phyloP scores from a whole-genome alignment of 2,113 vertebrate genomes.

The Leptocoma aspasia region DNA sequence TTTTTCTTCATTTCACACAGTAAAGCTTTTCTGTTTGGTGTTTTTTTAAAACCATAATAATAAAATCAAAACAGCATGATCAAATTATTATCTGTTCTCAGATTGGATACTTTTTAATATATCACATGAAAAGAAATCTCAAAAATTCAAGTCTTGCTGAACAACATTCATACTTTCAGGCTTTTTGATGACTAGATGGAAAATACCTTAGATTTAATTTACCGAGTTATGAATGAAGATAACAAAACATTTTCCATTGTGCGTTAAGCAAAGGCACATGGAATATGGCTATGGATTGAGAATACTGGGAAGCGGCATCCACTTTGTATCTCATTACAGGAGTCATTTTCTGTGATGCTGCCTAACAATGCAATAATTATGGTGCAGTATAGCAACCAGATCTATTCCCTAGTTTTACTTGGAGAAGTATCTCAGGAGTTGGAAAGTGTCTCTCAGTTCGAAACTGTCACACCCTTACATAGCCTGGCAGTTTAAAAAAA shows the following conservation, averaged over 20 bases:
- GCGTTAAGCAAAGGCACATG: not conserved
- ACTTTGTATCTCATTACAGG: not conserved
- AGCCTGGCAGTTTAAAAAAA: not conserved
- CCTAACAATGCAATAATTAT: not conserved
- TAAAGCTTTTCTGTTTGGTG: constrained; percentile 10
- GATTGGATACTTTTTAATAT: not conserved
- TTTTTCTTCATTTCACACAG: constrained; percentile 34
- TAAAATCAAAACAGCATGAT: not conserved
- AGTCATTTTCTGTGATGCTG: not conserved
- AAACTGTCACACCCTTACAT: not conserved
- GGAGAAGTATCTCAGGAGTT: not conserved
- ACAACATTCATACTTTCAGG: constrained; percentile 3
- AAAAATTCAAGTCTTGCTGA: constrained; percentile 11
- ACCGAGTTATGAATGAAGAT: not conserved
- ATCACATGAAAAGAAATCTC: not conserved
- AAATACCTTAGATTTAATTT: not conserved
- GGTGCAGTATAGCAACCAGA: not conserved
- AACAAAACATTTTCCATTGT: not conserved
- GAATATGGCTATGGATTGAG: not conserved
- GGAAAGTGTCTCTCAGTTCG: no score
- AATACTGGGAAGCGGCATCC: not conserved
- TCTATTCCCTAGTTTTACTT: not conserved
- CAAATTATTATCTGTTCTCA: not conserved
- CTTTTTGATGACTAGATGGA: constrained; percentile 11
- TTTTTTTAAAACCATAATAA: not conserved